phyloP scores from a whole-genome alignment of 2,113 vertebrate species.

The Grus americana region DNA sequence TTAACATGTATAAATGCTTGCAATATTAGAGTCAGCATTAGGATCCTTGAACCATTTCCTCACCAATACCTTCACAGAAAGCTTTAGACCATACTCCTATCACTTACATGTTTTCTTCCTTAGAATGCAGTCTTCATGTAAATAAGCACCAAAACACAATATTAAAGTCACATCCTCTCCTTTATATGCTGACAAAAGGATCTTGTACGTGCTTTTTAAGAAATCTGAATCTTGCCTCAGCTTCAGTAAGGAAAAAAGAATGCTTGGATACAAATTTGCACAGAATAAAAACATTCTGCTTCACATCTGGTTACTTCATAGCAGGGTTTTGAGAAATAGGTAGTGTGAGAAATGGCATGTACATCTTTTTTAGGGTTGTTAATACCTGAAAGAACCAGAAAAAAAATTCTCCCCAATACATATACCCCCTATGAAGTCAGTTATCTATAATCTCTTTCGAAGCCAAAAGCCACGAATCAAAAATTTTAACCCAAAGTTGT shows the following conservation, averaged over 20 bases:
- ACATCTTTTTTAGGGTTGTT: background rate
- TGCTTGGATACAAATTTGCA: background rate
- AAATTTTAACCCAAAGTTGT: background rate
- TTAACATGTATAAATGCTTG: fast-evolving
- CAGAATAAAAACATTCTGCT: background rate
- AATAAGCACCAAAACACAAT: background rate
- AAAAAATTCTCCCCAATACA: fast-evolving
- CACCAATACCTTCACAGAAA: fast-evolving
- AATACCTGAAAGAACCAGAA: background rate
- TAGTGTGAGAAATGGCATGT: background rate
- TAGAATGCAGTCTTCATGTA: background rate
- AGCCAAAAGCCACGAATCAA: fast-evolving
- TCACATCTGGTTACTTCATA: background rate
- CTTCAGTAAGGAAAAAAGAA: background rate
- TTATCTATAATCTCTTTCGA: background rate
- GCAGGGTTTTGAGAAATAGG: background rate
- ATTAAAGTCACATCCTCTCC: background rate
- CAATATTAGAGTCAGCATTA: background rate
- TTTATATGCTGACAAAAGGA: background rate
- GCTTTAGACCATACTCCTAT: background rate
- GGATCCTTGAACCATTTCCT: background rate
- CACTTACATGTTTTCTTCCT: background rate
- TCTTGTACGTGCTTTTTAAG: fast-evolving
- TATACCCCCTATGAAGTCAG: background rate
- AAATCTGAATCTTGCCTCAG: background rate